These are phyloP conservation scores for Anastatus disparis DNA, from an alignment of 1,140 invertebrate species.

Conservation along the genomic window DNA sequence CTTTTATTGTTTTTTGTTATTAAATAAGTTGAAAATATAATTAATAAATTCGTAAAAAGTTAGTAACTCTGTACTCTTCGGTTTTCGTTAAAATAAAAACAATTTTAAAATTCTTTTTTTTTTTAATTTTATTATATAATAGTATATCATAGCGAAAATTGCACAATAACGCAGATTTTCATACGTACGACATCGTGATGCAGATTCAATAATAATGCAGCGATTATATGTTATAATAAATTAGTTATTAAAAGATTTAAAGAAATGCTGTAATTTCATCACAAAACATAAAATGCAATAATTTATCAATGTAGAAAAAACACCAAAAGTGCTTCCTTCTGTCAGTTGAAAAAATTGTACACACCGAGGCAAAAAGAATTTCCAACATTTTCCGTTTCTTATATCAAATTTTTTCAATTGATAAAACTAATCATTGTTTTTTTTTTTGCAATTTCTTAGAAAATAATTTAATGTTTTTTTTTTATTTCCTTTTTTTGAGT, in stretches of 20 bases:
- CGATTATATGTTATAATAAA: conserved; percentile 6
- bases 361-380: conserved; percentile 28
- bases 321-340: conserved; percentile 51
- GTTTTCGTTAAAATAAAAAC: too few species aligned
- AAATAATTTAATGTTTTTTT: conserved; percentile 19
- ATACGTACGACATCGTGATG: neutral
- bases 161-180: neutral
- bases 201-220: neutral
- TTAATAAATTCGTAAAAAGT: too few species aligned
- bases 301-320: conserved; percentile 33
- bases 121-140: too few species aligned
- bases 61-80: too few species aligned
- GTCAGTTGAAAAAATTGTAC: conserved; percentile 46
- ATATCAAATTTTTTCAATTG: conserved; percentile 17
- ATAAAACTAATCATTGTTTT: conserved; percentile 8
- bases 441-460: conserved; percentile 30
- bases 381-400: conserved; percentile 5
- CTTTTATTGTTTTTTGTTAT: neutral
- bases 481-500: conserved; percentile 12
- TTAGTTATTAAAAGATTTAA: too few species aligned
- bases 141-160: too few species aligned
- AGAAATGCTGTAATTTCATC: conserved; percentile 6
- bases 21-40: too few species aligned
- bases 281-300: conserved; percentile 17
- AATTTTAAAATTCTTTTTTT: too few species aligned